Conservation (phyloP, 2,113 vertebrate genomes). For the Sorex fumeus region DNA sequence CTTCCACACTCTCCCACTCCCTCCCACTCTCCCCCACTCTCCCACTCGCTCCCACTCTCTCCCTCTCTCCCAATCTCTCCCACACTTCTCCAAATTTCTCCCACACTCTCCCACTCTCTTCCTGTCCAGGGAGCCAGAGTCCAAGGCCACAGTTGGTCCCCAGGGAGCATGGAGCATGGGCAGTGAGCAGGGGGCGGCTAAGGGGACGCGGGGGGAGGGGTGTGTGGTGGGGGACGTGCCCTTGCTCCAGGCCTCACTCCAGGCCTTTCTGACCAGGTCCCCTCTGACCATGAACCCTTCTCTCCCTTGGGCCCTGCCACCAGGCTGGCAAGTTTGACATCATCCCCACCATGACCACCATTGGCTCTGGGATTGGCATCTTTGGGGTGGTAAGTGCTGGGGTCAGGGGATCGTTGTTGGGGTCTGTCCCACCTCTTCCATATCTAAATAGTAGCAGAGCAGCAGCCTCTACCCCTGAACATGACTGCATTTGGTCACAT, state of each 20-base stretch:
- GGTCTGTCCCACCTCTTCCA: background rate
- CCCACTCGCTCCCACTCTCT: no score
- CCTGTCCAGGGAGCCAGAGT: background rate
- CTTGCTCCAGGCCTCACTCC: no score
- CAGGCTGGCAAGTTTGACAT: slow-evolving; percentile 98
- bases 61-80: no score
- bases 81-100: no score
- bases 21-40: no score
- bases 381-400: slow-evolving; percentile 96
- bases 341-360: slow-evolving; percentile 97
- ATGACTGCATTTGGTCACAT: background rate
- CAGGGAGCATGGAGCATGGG: no score
- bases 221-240: background rate
- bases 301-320: slow-evolving; percentile 48
- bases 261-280: background rate
- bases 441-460: background rate
- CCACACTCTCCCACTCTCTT: background rate
- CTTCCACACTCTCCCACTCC: no score
- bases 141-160: background rate
- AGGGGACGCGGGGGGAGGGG: no score
- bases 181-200: background rate
- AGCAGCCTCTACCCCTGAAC: background rate
- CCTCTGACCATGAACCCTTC: background rate
- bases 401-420: background rate
- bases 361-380: slow-evolving; percentile 98